These are phyloP conservation scores for Notothenia rossii DNA, from an alignment of 2,113 vertebrate species.

Conservation along the genomic window DNA sequence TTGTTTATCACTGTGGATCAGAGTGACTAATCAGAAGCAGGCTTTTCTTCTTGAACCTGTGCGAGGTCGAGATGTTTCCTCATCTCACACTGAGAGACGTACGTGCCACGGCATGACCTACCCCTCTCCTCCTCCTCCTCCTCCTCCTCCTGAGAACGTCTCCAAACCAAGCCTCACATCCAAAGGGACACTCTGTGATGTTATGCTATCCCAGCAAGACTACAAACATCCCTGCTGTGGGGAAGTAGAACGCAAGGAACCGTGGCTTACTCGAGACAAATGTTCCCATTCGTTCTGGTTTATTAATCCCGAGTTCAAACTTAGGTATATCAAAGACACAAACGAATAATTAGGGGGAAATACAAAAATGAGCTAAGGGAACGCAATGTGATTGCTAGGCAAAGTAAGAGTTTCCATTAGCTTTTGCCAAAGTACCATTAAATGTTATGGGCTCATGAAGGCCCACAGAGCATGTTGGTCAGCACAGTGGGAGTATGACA, in stretches of 20 bases:
- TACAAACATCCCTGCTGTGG: conserved; percentile 49
- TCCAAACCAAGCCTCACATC: conserved; percentile 32
- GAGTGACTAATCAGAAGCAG: conserved; percentile 90
- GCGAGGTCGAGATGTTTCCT: conserved; percentile 84
- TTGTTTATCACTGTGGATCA: conserved; percentile 89
- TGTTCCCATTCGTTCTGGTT: conserved; percentile 76
- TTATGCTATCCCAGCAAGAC: conserved; percentile 45
- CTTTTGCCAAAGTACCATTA: conserved; percentile 85
- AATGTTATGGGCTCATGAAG: conserved; percentile 87
- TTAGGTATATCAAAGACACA: conserved; percentile 75
- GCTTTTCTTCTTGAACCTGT: conserved; percentile 85
- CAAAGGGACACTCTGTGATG: conserved; percentile 58
- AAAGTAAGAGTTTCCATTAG: conserved; percentile 86
- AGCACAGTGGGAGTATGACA: conserved; percentile 85
- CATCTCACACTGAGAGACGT: conserved; percentile 77
- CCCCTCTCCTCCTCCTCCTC: conserved; percentile 9
- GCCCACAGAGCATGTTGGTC: conserved; percentile 80
- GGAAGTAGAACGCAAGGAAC: conserved; percentile 35
- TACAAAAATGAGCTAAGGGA: conserved; percentile 59
- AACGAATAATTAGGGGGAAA: conserved; percentile 70
- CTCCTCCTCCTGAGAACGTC: conserved; percentile 19
- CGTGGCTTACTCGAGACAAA: conserved; percentile 74
- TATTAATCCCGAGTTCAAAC: conserved; percentile 74
- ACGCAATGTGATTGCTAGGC: conserved; percentile 77
- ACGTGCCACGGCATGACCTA: conserved; percentile 76